phyloP scores from a whole-genome alignment of 2,797 vertebrate genomes.

The Megalops cyprinoides region DNA sequence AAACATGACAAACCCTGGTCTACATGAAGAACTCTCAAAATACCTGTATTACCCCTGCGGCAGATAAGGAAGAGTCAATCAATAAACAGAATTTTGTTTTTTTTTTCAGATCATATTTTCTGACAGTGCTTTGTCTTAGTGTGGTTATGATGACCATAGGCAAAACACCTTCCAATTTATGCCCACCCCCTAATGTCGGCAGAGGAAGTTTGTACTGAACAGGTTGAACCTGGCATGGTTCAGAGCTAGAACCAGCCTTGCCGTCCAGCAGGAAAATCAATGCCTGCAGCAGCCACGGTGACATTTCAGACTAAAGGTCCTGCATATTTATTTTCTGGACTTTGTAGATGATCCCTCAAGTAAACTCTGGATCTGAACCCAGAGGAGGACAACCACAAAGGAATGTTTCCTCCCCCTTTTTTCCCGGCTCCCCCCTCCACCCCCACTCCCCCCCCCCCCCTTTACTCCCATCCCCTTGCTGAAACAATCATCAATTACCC shows the following conservation, averaged over 20 bases:
- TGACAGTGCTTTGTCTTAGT: neutral
- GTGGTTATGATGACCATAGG: neutral
- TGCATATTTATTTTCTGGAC: constrained; percentile 65
- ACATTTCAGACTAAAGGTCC: constrained; percentile 64
- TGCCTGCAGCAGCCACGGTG: constrained; percentile 46
- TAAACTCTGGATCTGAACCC: constrained; percentile 57
- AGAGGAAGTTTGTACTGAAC: constrained; percentile 23
- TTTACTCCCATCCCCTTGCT: constrained; percentile 60
- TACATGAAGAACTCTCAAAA: neutral
- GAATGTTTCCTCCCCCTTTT: constrained; percentile 58
- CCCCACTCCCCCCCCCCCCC: constrained; percentile 34
- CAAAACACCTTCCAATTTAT: neutral
- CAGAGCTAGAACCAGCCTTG: constrained; percentile 38
- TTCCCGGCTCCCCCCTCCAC: constrained; percentile 34
- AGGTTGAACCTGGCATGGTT: constrained; percentile 35
- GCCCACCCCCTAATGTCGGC: neutral
- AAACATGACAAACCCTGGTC: neutral
- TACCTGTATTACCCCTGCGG: neutral
- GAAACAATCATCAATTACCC: constrained; percentile 97
- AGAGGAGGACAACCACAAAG: constrained; percentile 68
- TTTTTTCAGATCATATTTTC: constrained; percentile 6
- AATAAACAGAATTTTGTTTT: neutral
- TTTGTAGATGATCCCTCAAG: constrained; percentile 66
- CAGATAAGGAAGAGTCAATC: neutral
- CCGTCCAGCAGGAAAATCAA: constrained; percentile 54